A percentile compares a stretch with the other conserved stretches of the same genome.
phyloP scores from a whole-genome alignment of 2,888 invertebrate genomes.

The Sinopyrophorus schimmeli region DNA sequence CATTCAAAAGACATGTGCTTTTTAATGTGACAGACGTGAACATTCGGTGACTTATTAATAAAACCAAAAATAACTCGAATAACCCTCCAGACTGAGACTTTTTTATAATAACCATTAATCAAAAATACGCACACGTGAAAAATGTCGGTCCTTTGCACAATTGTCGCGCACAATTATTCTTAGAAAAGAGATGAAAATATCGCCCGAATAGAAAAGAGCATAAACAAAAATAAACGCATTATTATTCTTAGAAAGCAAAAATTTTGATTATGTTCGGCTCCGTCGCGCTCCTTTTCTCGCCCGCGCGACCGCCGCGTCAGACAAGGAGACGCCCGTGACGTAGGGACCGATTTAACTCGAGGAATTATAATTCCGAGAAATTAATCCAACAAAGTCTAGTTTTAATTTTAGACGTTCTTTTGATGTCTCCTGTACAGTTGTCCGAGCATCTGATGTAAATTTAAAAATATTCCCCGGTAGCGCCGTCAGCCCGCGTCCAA shows the following conservation, averaged over 20 bases:
- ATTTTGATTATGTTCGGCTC: conserved; percentile 9
- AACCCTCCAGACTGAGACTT: conserved; percentile 48
- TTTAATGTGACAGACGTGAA: conserved; percentile 51
- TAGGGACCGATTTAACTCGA: conserved; percentile 41
- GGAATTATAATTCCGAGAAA: conserved; percentile 53
- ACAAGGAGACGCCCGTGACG: conserved; percentile 31
- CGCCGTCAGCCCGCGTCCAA: conserved; percentile 20
- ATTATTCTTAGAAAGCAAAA: conserved; percentile 50
- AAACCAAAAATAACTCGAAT: conserved; percentile 50
- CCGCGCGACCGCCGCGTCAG: conserved; percentile 2
- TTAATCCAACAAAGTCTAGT: conserved; percentile 55
- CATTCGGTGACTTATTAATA: conserved; percentile 55
- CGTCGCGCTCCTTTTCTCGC: conserved; percentile 3
- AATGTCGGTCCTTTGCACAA: conserved; percentile 30
- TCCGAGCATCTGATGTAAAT: conserved; percentile 33
- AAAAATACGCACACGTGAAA: conserved; percentile 44
- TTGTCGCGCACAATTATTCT: conserved; percentile 10
- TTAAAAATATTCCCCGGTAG: conserved; percentile 29
- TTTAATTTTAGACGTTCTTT: conserved; percentile 55
- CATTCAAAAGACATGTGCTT: conserved; percentile 36
- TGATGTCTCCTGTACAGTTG: conserved; percentile 49
- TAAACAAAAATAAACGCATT: conserved; percentile 45
- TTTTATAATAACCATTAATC: conserved; percentile 51
- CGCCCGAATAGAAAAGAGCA: too few species aligned
- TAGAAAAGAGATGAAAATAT: conserved; percentile 11